These are phyloP conservation scores for Barnardius zonarius DNA, from an alignment of 2,113 vertebrate species.

Conservation along the genomic window DNA sequence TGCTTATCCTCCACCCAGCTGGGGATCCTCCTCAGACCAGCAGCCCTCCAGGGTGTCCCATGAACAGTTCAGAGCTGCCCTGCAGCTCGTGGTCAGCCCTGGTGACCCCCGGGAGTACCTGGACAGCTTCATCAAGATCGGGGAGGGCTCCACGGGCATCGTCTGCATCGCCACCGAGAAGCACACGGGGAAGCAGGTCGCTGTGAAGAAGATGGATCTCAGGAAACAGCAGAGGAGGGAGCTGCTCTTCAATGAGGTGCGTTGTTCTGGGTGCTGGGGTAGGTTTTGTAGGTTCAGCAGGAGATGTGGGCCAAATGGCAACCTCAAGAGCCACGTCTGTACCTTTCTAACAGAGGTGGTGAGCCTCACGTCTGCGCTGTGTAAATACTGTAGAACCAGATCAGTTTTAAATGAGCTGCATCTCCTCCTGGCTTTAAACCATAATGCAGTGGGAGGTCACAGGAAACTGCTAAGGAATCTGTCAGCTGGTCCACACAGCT, in stretches of 20 bases:
- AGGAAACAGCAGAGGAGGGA: conserved; percentile 96
- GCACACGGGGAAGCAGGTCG: conserved; percentile 95
- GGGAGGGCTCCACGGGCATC: conserved; percentile 96
- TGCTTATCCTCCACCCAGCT: conserved; percentile 91
- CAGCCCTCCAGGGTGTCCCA: conserved; percentile 95
- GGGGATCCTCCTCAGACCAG: conserved; percentile 93
- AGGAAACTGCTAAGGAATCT: neutral
- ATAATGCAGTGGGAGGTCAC: neutral
- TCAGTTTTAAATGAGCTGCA: neutral
- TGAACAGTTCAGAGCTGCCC: conserved; percentile 95
- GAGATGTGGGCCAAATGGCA: neutral
- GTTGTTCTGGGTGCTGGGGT: accelerated
- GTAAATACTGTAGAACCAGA: neutral
- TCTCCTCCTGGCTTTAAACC: neutral
- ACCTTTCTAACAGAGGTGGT: neutral
- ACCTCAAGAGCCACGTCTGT: neutral
- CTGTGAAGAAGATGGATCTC: conserved; percentile 99
- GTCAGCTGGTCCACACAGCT: accelerated
- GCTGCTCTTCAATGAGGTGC: conserved; percentile 97
- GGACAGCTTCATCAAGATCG: conserved; percentile 98
- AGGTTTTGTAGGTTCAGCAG: neutral
- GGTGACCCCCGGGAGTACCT: conserved; percentile 96
- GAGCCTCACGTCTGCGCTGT: neutral
- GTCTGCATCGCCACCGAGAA: conserved; percentile 97
- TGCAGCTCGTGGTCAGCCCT: conserved; percentile 96